Conservation (phyloP, 2,888 invertebrate genomes). For the Frankliniella fusca region DNA sequence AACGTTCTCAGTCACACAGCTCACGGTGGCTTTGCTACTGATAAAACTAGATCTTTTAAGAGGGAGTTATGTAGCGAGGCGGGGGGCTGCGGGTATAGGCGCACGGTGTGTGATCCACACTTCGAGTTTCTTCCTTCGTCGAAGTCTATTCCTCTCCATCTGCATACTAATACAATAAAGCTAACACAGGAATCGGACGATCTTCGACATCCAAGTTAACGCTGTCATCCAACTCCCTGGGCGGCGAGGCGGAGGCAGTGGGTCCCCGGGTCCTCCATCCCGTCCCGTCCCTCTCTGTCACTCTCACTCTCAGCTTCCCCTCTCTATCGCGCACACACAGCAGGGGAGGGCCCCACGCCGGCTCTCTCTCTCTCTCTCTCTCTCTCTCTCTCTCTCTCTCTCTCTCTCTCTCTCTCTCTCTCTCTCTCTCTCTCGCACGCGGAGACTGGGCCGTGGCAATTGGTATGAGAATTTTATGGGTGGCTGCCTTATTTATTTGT, state of each 20-base stretch:
- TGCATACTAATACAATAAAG: background rate
- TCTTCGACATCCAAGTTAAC: constrained; percentile 11
- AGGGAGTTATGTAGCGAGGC: too few relatives aligned
- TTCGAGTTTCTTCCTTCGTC: background rate
- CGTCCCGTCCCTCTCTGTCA: background rate
- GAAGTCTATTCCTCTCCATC: background rate
- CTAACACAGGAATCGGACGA: background rate
- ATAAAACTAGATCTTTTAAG: too few relatives aligned
- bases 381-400: background rate
- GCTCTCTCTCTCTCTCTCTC: background rate
- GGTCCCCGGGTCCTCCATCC: background rate
- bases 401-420: background rate
- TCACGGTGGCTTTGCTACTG: too few relatives aligned
- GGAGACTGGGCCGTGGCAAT: constrained; percentile 1
- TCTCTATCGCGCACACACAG: background rate
- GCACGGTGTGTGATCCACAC: too few relatives aligned
- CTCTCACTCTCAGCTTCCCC: background rate
- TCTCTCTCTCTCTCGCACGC: background rate
- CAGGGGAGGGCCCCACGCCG: background rate
- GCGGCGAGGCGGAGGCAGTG: background rate
- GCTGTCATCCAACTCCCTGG: background rate
- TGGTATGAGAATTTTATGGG: constrained; percentile 25
- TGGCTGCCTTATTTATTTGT: constrained; percentile 17
- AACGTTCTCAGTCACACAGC: background rate
- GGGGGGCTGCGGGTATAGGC: too few relatives aligned